A percentile compares a stretch with the other conserved stretches of the same genome.
Evolutionary conservation across 2,797 vertebrate species (phyloP).

Genomic region (Oreortyx pictus): DNA sequence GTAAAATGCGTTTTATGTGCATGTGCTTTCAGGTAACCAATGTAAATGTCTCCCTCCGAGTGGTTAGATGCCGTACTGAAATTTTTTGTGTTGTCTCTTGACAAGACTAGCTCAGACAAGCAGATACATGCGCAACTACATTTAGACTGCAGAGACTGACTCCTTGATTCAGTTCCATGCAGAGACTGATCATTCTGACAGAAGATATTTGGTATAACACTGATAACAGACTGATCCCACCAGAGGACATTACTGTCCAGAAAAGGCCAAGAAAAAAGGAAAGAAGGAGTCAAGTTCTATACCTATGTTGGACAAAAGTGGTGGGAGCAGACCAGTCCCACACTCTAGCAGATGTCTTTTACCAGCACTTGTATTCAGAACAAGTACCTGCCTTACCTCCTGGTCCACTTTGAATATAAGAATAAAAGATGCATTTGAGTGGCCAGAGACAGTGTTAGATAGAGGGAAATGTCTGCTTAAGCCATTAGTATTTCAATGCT

Average conservation of each 20-base stretch:
- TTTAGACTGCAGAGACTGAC: neutral
- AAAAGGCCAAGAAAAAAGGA: neutral
- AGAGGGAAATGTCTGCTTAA: neutral
- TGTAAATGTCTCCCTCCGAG: neutral
- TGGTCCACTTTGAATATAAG: neutral
- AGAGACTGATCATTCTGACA: neutral
- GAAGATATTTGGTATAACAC: neutral
- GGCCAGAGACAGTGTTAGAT: neutral
- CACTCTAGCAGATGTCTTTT: neutral
- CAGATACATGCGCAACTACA: rapidly evolving
- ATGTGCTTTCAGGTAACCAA: neutral
- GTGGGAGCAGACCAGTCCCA: neutral
- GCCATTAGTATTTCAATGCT: neutral
- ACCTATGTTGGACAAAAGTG: rapidly evolving
- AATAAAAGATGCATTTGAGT: neutral
- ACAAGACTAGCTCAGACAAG: neutral
- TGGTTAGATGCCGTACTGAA: neutral
- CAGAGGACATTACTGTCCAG: neutral
- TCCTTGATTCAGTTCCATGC: neutral
- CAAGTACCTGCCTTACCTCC: neutral
- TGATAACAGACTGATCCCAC: neutral
- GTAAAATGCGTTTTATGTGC: neutral
- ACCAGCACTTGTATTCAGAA: neutral
- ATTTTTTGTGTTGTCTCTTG: neutral
- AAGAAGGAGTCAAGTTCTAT: neutral